Base-by-base conservation (phyloP, 2,888 invertebrate species). In the Heliconius charithonia region DNA sequence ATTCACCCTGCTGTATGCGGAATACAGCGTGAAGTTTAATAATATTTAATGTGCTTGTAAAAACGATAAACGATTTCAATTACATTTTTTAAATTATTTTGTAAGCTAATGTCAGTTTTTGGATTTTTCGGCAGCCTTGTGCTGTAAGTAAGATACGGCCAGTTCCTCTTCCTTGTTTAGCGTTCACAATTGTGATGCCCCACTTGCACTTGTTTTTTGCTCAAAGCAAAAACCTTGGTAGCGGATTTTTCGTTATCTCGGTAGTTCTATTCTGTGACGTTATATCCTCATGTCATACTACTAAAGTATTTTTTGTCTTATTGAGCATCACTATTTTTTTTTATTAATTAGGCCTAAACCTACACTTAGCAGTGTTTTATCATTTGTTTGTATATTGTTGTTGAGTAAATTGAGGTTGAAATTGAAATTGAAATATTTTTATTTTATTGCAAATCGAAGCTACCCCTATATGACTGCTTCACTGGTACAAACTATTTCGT, bases 121-220 rank as follows among this genome's bases (percentile, higher is more conserved):
- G 85, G 86, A 86, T 83, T 83, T 85, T 85, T 81, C 84, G 75
- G 83, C 84, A 91, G 89, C 91, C 92, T 92, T 88, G 87, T 91
- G 90, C 88, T 89, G 89, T 91, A 89, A 92, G 89, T 91, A 89
- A 92, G 88, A 88, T 86, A 87, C 89, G 87, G 84, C 9, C 51
- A 51, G 89, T 93, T 92, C 92, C 92, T 93, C 91, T 93, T 93
- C 93, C 93, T 93, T 84, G 87, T 84, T 87, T 82, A 85, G 85
- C 86, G 85, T 85, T 82, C 85, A 89, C 87, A 89, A 88, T 89
- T 86, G 84, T 87, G 81, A 81, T 83, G 86, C 83, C 84, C 84
- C 82, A 87, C 90, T 93, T 93, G 91, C 90, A 90, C 83, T n/a
- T 82, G 89, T 85, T 84, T 85, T n/a, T n/a, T n/a, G n/a, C n/a